Conservation (phyloP, 2,113 vertebrate genomes). For the Myotis brandtii region DNA sequence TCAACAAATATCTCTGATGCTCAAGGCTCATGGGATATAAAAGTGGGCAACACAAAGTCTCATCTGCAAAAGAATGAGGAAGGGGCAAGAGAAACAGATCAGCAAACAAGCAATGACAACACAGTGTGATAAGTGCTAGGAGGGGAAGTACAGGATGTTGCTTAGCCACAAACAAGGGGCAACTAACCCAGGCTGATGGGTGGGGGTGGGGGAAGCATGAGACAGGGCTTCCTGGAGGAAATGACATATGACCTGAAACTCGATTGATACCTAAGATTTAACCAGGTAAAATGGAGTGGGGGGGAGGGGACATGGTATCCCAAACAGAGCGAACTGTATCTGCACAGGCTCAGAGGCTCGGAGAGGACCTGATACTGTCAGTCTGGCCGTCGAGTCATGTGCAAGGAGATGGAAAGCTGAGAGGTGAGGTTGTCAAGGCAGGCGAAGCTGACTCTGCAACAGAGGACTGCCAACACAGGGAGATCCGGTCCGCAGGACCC, state of each 20-base stretch:
- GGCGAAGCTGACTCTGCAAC: not conserved
- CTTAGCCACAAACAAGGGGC: constrained; percentile 74
- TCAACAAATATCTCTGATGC: not conserved
- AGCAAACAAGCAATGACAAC: constrained; percentile 53
- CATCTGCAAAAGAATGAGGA: not conserved
- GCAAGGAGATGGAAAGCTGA: not conserved
- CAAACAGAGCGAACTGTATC: not conserved
- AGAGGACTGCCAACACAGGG: not conserved
- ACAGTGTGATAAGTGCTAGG: not conserved
- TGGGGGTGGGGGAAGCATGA: not conserved
- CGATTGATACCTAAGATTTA: not conserved
- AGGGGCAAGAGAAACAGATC: constrained; percentile 3
- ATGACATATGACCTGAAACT: not conserved
- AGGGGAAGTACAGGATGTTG: constrained; percentile 69
- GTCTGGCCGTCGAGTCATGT: not conserved
- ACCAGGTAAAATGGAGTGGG: not conserved
- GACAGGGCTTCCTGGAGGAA: constrained; percentile 67
- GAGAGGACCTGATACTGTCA: not conserved
- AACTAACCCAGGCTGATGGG: not conserved
- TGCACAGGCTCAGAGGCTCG: not conserved
- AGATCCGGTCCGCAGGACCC: not conserved
- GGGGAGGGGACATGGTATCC: not conserved
- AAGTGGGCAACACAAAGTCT: not conserved
- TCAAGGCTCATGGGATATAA: not conserved
- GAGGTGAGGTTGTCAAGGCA: not conserved